These are phyloP conservation scores for Tyto alba DNA, from an alignment of 2,113 vertebrate species.

Conservation along the genomic window DNA sequence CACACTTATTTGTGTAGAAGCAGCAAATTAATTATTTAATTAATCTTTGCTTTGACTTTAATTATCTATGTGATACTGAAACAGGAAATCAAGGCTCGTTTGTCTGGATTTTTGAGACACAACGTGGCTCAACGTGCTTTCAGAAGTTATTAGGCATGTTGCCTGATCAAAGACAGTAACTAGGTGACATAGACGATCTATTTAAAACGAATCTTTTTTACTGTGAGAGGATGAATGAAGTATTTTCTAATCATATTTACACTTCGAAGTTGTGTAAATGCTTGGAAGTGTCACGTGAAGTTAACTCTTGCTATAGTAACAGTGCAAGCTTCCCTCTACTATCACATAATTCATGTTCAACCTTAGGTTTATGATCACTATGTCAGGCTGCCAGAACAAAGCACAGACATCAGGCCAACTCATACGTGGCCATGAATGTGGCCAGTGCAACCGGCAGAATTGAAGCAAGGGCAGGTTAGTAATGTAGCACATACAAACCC, in stretches of 20 bases:
- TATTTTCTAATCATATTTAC: not conserved
- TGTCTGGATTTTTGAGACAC: conserved; percentile 19
- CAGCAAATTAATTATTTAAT: not conserved
- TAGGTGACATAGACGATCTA: not conserved
- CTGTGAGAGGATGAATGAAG: not conserved
- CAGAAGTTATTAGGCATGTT: not conserved
- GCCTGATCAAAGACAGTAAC: not conserved
- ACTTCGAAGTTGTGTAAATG: not conserved
- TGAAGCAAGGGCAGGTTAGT: not conserved
- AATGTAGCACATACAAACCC: not conserved
- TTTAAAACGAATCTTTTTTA: not conserved
- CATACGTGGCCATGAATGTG: not conserved
- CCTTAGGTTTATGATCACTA: not conserved
- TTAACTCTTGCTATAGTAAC: not conserved
- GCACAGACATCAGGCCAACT: not conserved
- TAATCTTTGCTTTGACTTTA: not conserved
- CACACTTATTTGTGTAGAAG: not conserved
- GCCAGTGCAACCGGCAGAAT: not conserved
- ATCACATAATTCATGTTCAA: not conserved
- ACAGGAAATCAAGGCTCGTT: not conserved
- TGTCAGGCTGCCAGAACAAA: not conserved
- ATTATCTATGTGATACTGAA: not conserved
- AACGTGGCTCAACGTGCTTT: not conserved
- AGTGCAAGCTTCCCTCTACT: not conserved
- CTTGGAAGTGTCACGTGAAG: not conserved